A percentile compares a stretch with the other conserved stretches of the same genome.
Conservation (phyloP, 2,113 vertebrate species). For the Psilopsiagon aymara region DNA sequence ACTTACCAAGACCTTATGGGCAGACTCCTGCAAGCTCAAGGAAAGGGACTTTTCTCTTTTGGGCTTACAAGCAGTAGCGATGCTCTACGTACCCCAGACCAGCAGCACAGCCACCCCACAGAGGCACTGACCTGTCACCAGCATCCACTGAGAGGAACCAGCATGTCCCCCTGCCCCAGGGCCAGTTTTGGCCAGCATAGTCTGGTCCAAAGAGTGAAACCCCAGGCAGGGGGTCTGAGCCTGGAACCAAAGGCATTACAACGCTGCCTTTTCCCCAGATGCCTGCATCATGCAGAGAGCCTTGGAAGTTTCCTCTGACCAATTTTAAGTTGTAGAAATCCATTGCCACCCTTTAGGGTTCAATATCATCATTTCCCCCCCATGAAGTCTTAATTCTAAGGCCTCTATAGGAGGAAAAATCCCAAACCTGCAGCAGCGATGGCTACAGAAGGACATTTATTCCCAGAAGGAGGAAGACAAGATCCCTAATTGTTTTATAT, state of each 20-base stretch:
- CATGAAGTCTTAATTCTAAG: neutral
- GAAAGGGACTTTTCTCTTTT: neutral
- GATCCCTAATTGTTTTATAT: neutral
- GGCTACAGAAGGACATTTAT: neutral
- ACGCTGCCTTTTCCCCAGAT: fast-evolving
- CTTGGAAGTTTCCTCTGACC: neutral
- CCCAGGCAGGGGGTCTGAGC: no score
- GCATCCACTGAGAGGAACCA: neutral
- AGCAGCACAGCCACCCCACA: fast-evolving
- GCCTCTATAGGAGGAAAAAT: neutral
- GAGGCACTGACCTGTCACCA: neutral
- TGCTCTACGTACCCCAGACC: fast-evolving
- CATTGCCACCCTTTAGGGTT: neutral
- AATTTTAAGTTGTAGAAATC: neutral
- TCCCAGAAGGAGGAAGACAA: neutral
- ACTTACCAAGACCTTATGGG: neutral
- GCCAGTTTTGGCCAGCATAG: neutral
- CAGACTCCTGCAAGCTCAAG: neutral
- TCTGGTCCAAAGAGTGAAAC: neutral
- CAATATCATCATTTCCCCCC: neutral
- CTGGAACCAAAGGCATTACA: fast-evolving
- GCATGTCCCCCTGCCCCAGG: neutral
- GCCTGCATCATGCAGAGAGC: fast-evolving
- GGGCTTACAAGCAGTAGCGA: neutral
- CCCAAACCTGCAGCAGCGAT: neutral